Conservation (phyloP, 2,113 vertebrate species). For the Hipposideros armiger region DNA sequence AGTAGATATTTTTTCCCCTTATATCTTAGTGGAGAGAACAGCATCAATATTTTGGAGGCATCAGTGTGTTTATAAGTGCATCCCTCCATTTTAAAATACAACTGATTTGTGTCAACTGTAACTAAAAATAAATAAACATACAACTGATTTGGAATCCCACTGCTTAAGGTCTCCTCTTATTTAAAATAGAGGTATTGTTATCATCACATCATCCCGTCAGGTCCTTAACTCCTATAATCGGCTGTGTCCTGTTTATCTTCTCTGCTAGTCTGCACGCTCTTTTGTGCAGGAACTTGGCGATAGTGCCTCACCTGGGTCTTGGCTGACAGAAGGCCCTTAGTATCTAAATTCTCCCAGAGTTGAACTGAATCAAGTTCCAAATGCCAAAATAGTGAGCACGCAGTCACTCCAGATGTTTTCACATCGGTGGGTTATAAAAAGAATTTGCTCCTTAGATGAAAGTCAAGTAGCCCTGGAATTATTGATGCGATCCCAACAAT, state of each 20-base stretch:
- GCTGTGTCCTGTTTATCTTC: background rate
- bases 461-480: conserved; percentile 34
- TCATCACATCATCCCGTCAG: background rate
- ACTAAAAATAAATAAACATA: background rate
- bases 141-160: background rate
- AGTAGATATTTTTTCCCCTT: background rate
- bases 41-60: background rate
- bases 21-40: background rate
- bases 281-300: background rate
- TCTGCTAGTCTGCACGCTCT: background rate
- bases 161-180: background rate
- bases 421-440: background rate
- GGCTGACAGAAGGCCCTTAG: no score
- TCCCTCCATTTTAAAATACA: background rate
- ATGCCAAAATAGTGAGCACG: conserved; percentile 27
- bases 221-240: background rate
- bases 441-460: conserved; percentile 38
- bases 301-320: background rate
- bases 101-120: background rate
- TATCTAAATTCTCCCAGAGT: background rate
- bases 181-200: background rate
- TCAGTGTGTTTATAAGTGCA: background rate
- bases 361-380: conserved; percentile 29
- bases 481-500: background rate
- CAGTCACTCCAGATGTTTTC: conserved; percentile 52